Conservation (phyloP, 2,888 invertebrate species). For the Oscheius sp. region DNA sequence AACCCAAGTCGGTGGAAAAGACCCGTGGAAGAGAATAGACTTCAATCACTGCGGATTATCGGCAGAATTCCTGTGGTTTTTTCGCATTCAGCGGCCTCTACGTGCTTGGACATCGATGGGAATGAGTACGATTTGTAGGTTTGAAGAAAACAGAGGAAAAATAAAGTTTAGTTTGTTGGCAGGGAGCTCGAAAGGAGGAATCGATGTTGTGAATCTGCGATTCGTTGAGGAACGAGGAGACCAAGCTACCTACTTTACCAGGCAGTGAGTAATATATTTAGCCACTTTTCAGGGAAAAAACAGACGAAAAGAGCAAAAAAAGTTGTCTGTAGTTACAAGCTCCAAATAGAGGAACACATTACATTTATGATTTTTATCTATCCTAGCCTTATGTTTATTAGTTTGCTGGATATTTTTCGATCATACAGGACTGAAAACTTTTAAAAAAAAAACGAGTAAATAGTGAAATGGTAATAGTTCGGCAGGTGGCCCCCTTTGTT, state of each 20-base stretch:
- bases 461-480: no score
- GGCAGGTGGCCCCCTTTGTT: no score
- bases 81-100: not conserved
- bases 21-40: constrained; percentile 19
- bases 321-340: no score
- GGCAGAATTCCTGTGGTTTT: constrained; percentile 18
- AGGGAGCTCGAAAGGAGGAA: constrained; percentile 26
- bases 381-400: no score
- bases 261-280: constrained; percentile 5
- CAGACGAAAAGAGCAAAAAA: no score
- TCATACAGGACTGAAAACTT: no score
- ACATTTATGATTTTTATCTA: no score
- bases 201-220: constrained; percentile 32
- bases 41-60: constrained; percentile 4
- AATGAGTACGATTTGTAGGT: constrained; percentile 31
- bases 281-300: not conserved
- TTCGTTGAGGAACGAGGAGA: not conserved
- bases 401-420: no score
- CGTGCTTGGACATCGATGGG: constrained; percentile 21
- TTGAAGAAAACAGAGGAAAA: not conserved
- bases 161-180: constrained; percentile 2
- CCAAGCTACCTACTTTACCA: not conserved
- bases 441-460: no score
- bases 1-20: constrained; percentile 4
- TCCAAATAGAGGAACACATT: no score